These are phyloP conservation scores for Acanthacorydalis orientalis DNA, from an alignment of 2,888 invertebrate species.

Conservation along the genomic window DNA sequence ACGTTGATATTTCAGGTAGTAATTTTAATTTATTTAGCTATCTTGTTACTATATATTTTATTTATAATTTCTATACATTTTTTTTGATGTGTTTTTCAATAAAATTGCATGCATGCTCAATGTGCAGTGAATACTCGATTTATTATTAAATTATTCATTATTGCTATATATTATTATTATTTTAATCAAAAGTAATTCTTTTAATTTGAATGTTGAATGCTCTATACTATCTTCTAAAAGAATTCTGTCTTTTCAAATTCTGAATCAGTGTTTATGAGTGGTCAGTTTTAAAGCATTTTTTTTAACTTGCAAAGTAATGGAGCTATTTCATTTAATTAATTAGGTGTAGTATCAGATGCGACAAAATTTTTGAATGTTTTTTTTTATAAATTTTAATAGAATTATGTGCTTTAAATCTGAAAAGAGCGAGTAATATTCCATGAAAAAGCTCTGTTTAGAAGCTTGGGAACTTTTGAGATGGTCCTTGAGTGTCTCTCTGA, in stretches of 20 bases:
- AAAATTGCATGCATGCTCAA: constrained; percentile 15
- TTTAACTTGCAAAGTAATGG: constrained; percentile 5
- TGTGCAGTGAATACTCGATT: constrained; percentile 14
- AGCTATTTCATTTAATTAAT: constrained; percentile 13
- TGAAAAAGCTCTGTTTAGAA: constrained; percentile 21
- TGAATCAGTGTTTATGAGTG: constrained; percentile 24
- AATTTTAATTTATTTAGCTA: constrained; percentile 9
- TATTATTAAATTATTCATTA: not conserved
- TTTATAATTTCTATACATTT: constrained; percentile 19
- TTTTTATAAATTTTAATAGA: no score
- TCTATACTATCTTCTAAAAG: constrained; percentile 16
- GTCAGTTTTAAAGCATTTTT: constrained; percentile 16
- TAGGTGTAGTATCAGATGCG: not conserved
- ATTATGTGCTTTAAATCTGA: no score
- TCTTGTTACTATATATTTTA: constrained; percentile 13
- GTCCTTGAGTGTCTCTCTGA: constrained; percentile 44
- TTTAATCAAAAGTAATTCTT: not conserved
- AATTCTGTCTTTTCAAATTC: constrained; percentile 15
- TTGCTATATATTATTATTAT: not conserved
- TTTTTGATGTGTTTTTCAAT: constrained; percentile 16
- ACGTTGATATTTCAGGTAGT: constrained; percentile 16
- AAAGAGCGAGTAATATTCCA: no score
- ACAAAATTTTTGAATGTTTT: no score
- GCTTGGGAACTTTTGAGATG: constrained; percentile 86
- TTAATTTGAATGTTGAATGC: constrained; percentile 25